phyloP scores from a whole-genome alignment of 2,797 vertebrate species.

The Poliocrania exsul region DNA sequence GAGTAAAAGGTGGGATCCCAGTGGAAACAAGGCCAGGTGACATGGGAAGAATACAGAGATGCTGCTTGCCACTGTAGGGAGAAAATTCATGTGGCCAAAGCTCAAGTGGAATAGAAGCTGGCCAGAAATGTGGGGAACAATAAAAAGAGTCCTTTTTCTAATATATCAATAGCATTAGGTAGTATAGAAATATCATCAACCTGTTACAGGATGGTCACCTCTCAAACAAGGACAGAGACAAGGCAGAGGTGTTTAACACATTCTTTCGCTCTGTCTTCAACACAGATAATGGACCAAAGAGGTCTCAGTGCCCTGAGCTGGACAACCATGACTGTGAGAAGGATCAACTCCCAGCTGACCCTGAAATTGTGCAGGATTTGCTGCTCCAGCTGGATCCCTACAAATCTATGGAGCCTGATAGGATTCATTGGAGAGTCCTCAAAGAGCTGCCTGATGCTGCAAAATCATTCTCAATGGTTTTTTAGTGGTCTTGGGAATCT shows the following conservation, averaged over 20 bases:
- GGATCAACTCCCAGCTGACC: neutral
- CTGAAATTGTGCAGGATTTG: neutral
- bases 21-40: neutral
- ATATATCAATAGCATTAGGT: neutral
- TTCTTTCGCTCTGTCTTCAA: neutral
- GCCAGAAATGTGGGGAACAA: too few relatives aligned
- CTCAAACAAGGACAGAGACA: neutral
- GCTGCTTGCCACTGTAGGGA: neutral
- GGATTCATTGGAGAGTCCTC: neutral
- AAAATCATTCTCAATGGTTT: neutral
- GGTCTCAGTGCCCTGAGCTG: neutral
- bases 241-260: neutral
- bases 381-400: neutral
- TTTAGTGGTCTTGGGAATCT: neutral
- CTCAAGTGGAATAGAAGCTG: accelerated
- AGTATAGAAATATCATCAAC: neutral
- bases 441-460: neutral
- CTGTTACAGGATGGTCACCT: neutral
- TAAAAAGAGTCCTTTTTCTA: neutral
- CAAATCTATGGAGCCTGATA: neutral
- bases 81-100: neutral
- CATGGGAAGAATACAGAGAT: neutral
- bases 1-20: neutral
- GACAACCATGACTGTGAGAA: neutral
- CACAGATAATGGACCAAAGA: neutral